Evolutionary conservation across 2,888 invertebrate genomes (phyloP).

Genomic region (Nemotelus nigrinus): DNA sequence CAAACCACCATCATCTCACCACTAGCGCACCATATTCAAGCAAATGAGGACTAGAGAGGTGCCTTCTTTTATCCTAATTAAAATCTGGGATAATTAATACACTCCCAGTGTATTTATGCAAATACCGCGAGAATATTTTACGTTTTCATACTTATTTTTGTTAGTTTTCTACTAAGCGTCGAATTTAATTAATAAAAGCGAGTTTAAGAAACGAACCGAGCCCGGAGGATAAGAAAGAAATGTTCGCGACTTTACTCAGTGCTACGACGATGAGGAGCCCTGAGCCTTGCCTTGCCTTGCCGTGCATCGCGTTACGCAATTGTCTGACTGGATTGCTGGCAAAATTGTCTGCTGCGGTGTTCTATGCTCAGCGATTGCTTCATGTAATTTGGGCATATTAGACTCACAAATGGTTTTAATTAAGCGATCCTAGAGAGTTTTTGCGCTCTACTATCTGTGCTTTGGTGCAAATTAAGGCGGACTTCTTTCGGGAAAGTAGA

Average conservation of each 20-base stretch:
- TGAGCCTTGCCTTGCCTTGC: background rate
- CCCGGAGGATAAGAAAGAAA: background rate
- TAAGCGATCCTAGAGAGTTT: background rate
- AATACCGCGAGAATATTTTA: conserved; percentile 37
- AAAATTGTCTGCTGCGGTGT: background rate
- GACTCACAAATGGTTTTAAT: conserved; percentile 31
- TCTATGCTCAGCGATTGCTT: background rate
- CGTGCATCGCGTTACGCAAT: background rate
- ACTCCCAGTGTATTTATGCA: conserved; percentile 45
- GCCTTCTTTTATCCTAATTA: conserved; percentile 42
- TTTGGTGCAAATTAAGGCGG: too few species aligned
- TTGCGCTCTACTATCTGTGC: too few species aligned
- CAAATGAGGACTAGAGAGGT: too few species aligned
- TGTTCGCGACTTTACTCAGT: background rate
- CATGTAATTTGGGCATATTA: conserved; percentile 21
- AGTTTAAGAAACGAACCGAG: background rate
- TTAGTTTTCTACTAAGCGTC: conserved; percentile 38
- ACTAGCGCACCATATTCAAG: too few species aligned
- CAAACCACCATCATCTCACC: too few species aligned
- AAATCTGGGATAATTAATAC: conserved; percentile 47
- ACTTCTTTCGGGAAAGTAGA: too few species aligned
- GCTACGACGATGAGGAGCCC: background rate
- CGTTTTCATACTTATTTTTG: conserved; percentile 37
- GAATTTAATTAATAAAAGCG: conserved; percentile 38
- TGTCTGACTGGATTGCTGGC: background rate